Evolutionary conservation across 2,113 vertebrate genomes (phyloP).

Genomic region (Eubucco bourcierii): DNA sequence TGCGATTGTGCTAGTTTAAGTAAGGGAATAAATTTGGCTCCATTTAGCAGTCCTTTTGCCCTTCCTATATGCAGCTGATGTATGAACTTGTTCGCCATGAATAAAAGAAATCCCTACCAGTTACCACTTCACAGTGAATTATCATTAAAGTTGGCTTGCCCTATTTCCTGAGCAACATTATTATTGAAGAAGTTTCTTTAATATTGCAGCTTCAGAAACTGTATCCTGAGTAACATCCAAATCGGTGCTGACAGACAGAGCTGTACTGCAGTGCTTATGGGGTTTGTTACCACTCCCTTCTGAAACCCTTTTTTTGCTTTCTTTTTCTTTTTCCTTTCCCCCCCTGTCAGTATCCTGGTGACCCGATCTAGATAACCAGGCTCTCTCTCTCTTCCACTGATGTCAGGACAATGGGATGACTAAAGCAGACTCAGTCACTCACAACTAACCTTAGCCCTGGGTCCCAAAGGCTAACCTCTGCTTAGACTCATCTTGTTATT

Average conservation of each 20-base stretch:
- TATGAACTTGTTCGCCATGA: background rate
- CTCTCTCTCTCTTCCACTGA: background rate
- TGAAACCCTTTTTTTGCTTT: background rate
- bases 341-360: background rate
- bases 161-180: background rate
- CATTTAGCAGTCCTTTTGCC: background rate
- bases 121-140: background rate
- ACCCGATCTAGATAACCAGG: background rate
- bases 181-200: background rate
- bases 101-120: background rate
- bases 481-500: background rate
- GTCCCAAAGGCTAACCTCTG: background rate
- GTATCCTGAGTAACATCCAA: background rate
- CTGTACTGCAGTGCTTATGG: background rate
- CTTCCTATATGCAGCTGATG: background rate
- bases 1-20: background rate
- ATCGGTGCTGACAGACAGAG: background rate
- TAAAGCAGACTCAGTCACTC: background rate
- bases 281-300: background rate
- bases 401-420: accelerated
- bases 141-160: background rate
- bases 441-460: background rate
- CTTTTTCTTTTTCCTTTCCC: background rate
- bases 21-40: background rate
- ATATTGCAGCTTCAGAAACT: background rate